Conservation (phyloP, 2,797 vertebrate genomes). For the Enteromius fasciolatus region DNA sequence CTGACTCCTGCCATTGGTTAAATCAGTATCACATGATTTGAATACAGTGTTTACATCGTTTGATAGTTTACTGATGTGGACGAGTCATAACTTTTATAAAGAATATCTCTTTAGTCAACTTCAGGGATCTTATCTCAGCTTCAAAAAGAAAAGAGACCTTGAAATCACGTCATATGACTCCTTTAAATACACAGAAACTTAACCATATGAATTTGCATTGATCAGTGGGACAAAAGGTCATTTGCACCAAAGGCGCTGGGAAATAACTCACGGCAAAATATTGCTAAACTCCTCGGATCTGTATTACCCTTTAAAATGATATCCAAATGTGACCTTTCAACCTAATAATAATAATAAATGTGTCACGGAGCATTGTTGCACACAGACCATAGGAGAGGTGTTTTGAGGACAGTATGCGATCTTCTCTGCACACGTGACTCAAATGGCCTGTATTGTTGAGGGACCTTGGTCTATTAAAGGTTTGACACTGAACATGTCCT, state of each 20-base stretch:
- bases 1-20: not conserved
- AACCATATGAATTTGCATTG: not conserved
- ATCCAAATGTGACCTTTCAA: too few species aligned
- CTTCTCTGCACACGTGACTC: not conserved
- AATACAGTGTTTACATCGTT: too few species aligned
- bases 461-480: not conserved
- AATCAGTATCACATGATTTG: not conserved
- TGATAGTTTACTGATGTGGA: too few species aligned
- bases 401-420: not conserved
- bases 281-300: too few species aligned
- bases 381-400: not conserved
- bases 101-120: too few species aligned
- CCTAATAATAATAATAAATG: too few species aligned
- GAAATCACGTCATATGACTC: not conserved
- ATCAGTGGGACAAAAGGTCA: not conserved
- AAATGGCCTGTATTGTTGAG: not conserved
- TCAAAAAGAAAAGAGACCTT: too few species aligned
- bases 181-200: not conserved
- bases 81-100: too few species aligned
- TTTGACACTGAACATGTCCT: not conserved
- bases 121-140: too few species aligned
- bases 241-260: too few species aligned
- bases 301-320: too few species aligned
- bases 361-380: not conserved
- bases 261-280: too few species aligned